Conservation (phyloP, 2,797 vertebrate genomes). For the Ptychadena robeensis region DNA sequence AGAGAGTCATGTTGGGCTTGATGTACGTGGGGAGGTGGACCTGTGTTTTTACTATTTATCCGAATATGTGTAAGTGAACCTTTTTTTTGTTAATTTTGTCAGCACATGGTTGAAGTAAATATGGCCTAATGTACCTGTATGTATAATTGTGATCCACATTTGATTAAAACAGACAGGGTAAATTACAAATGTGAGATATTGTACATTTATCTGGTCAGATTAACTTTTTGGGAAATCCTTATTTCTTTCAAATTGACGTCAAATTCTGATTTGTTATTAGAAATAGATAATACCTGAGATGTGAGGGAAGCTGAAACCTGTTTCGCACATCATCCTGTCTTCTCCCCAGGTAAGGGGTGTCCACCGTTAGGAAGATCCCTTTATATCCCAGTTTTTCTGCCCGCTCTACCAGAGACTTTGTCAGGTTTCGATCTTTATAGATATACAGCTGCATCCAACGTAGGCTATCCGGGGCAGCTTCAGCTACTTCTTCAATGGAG, state of each 20-base stretch:
- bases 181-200: no score
- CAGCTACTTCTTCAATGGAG: conserved; percentile 90
- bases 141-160: no score
- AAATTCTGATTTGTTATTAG: no score
- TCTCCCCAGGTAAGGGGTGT: conserved; percentile 90
- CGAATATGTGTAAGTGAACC: no score
- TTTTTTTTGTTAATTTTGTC: no score
- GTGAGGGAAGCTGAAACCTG: conserved; percentile 88
- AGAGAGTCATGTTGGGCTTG: background rate
- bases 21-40: no score
- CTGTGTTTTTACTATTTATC: background rate
- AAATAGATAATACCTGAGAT: conserved; percentile 83
- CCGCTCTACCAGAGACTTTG: conserved; percentile 82
- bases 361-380: conserved; percentile 91
- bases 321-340: conserved; percentile 88
- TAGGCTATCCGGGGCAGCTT: conserved; percentile 70
- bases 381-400: conserved; percentile 86
- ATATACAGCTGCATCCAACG: conserved; percentile 93
- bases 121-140: no score
- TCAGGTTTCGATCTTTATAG: conserved; percentile 89
- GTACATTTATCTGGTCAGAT: background rate
- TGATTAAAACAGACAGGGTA: background rate
- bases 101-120: no score
- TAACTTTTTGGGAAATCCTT: background rate
- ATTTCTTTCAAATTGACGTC: background rate